Percentiles rank a stretch among this genome's conserved stretches.
Evolutionary conservation across 2,888 invertebrate genomes (phyloP).

Genomic region (Coelopa pilipes): DNA sequence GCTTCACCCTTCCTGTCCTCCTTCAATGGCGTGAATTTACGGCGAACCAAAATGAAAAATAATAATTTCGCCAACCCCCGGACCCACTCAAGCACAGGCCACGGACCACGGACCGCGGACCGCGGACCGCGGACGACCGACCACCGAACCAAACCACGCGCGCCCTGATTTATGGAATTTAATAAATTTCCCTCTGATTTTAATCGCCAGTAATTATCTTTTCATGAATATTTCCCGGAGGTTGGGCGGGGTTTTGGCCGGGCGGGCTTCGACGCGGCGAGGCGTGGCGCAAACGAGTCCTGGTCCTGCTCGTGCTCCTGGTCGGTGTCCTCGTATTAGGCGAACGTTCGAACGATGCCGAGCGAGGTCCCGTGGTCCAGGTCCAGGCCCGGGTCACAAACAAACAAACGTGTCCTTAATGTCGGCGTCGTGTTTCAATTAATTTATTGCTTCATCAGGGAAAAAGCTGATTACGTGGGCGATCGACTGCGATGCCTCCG

Average conservation of each 20-base stretch:
- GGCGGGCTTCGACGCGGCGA: neutral
- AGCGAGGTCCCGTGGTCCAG: no score
- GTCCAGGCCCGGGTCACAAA: neutral
- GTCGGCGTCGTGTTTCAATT: neutral
- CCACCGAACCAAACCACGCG: constrained; percentile 42
- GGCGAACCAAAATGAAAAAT: constrained; percentile 22
- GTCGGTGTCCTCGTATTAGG: no score
- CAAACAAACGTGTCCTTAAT: no score
- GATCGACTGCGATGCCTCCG: neutral
- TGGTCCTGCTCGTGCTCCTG: no score
- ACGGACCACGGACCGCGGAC: no score
- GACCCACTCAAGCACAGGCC: constrained; percentile 11
- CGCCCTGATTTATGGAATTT: constrained; percentile 62
- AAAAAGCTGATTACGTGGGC: neutral
- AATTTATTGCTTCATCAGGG: neutral
- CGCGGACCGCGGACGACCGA: neutral
- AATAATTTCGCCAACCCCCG: constrained; percentile 17
- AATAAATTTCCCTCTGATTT: constrained; percentile 64
- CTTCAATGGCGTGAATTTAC: constrained; percentile 23
- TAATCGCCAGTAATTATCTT: constrained; percentile 62
- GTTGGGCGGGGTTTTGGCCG: neutral
- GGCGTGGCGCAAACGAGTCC: no score
- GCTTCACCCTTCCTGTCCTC: no score
- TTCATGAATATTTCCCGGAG: constrained; percentile 35
- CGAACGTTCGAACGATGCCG: no score